Base-by-base conservation (phyloP, 2,888 invertebrate species). In the Dasypolia templi region DNA sequence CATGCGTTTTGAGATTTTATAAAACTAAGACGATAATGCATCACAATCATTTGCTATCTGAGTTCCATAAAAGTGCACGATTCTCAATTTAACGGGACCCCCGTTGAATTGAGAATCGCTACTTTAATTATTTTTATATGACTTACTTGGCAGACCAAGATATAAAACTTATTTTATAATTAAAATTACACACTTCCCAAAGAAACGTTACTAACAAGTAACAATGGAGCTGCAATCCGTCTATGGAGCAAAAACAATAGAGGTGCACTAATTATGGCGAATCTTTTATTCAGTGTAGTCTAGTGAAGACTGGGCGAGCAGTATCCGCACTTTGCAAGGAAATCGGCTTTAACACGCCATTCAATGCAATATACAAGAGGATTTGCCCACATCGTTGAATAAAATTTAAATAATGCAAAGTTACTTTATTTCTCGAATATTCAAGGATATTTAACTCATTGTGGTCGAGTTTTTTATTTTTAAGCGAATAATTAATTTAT, bases 201-300 rank as follows among this genome's bases (percentile, higher is more conserved):
- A 70, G 49, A 63, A 69, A 77, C 6, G 2, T 56, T 44, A 39
- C 39, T 14, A 65, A 81, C 77, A 70, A 39, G 35, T 14, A 65
- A 81, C 77, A 70, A 67, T 19, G n/a, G 11, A 26, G 4, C 49
- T 32, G 46, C 53, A 79, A 81, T 68, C 65, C 61, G 67, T 67
- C 35, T 56, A 55, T 35, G 32, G 39, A 58, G 64, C 17, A 61
- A 72, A 83, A 70, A 85, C 42, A 61, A 70, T 9, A 87, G 83
- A 85, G 65, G 63, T 67, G 46, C 75, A 86, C 80, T 87, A 88
- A 90, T 89, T 88, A 88, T 80, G 82, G 51, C 63, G 55, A 69
- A 82, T 90, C 79, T 87, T 85, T 90, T 90, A 90, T 90, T 89
- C 89, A 89, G 79, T 70, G 70, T 75, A 76, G 85, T 82, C 81